Percentiles rank a stretch among this genome's conserved stretches.
phyloP scores from a whole-genome alignment of 2,797 vertebrate species.

The Gymnothorax javanicus region DNA sequence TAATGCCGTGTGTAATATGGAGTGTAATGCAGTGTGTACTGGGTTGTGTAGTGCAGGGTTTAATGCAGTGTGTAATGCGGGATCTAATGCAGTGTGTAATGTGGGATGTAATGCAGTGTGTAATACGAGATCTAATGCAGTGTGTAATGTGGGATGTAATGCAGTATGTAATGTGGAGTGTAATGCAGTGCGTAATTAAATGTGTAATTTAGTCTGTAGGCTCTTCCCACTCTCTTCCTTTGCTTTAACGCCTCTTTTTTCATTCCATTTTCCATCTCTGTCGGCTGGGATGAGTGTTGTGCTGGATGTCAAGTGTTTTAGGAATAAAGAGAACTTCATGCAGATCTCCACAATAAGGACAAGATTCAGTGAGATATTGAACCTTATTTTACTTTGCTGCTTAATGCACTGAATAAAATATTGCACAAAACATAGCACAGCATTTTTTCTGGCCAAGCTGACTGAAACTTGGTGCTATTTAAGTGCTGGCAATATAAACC shows the following conservation, averaged over 20 bases:
- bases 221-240: neutral
- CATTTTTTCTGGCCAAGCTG: neutral
- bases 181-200: no score
- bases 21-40: no score
- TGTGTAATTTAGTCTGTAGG: no score
- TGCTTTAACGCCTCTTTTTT: neutral
- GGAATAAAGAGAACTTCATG: neutral
- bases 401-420: neutral
- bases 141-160: no score
- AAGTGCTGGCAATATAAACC: conserved; percentile 21
- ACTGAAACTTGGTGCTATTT: conserved; percentile 10
- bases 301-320: neutral
- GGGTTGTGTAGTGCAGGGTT: no score
- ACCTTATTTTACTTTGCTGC: neutral
- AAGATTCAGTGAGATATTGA: neutral
- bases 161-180: no score
- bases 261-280: neutral
- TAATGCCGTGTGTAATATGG: no score
- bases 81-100: no score
- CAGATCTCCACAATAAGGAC: neutral
- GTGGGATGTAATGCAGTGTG: no score
- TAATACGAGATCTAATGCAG: no score
- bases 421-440: neutral
- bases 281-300: neutral
- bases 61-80: no score